These are phyloP conservation scores for Saccostrea echinata DNA, from an alignment of 1,140 invertebrate genomes.

Conservation along the genomic window DNA sequence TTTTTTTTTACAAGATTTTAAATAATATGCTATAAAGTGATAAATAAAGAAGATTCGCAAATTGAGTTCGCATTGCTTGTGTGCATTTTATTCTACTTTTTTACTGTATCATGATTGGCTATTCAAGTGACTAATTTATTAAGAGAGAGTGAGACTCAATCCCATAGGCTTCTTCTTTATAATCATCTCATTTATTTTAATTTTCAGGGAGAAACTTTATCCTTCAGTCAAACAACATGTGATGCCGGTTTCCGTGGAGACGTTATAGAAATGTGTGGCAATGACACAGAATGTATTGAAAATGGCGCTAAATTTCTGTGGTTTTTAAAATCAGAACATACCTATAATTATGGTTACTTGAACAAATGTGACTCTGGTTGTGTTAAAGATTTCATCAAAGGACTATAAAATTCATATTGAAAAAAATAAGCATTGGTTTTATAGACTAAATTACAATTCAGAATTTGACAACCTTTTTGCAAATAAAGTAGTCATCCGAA, in stretches of 20 bases:
- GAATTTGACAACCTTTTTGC: too few relatives aligned
- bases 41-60: too few relatives aligned
- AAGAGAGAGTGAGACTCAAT: too few relatives aligned
- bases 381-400: conserved; percentile 55
- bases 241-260: conserved; percentile 65
- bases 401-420: conserved; percentile 8
- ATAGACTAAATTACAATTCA: too few relatives aligned
- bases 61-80: too few relatives aligned
- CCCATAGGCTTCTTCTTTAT: too few relatives aligned
- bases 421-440: neutral
- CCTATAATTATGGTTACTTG: conserved; percentile 47
- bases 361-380: conserved; percentile 47
- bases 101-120: too few relatives aligned
- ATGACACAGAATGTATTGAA: conserved; percentile 61
- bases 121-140: too few relatives aligned
- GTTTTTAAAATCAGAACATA: conserved; percentile 66
- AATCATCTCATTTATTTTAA: neutral
- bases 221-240: conserved; percentile 59
- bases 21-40: too few relatives aligned
- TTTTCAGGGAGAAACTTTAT: conserved; percentile 62
- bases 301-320: conserved; percentile 66
- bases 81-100: too few relatives aligned
- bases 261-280: conserved; percentile 59
- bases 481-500: too few relatives aligned
- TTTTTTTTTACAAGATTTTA: too few relatives aligned